Base-by-base conservation (phyloP, 2,888 invertebrate genomes). In the Baccha elongata region DNA sequence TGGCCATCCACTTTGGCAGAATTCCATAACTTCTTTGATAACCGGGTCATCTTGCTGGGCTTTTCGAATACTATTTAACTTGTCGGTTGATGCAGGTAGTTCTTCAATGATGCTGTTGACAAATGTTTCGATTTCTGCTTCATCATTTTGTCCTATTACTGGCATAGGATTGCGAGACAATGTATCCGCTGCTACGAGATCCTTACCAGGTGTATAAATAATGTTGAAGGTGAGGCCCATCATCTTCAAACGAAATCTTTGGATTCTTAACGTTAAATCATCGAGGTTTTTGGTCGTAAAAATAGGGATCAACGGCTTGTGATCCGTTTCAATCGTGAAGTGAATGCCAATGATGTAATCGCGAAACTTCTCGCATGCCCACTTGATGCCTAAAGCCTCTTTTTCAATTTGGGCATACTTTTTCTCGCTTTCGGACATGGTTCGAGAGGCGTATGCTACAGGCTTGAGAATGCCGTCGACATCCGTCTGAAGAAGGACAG, bases 91-190 rank as follows among this genome's bases (percentile, higher is more conserved):
- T 19, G 58, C 55, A 11, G 58, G 74, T 19, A 74, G 23, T 7
- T 60, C 67, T 7, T 55, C 42, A 1, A 74, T 17, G 19, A 74
- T 48, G 55, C 65, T 65, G 44, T 74, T 74, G 26, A 74, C 15
- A 3, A 55, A 74, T 1, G 46, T 58, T 10, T 74, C 65, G 7
- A 74, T 50, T 46, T 53, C 64, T 0, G 35, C 69, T 1, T 50
- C 46, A 15, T 73, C 35, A n/a, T n/a, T n/a, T n/a, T n/a, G n/a
- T n/a, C n/a, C n/a, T n/a, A n/a, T n/a, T n/a, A n/a, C n/a, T n/a
- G n/a, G n/a, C n/a, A n/a, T n/a, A n/a, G n/a, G n/a, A n/a, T n/a
- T n/a, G n/a, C n/a, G n/a, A n/a, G n/a, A n/a, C n/a, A n/a, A n/a
- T n/a, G n/a, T n/a, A n/a, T n/a, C n/a, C n/a, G n/a, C n/a, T n/a